A percentile compares a stretch with the other conserved stretches of the same genome.
These are phyloP conservation scores for Drusus annulatus DNA, from an alignment of 1,140 invertebrate species.

Conservation along the genomic window DNA sequence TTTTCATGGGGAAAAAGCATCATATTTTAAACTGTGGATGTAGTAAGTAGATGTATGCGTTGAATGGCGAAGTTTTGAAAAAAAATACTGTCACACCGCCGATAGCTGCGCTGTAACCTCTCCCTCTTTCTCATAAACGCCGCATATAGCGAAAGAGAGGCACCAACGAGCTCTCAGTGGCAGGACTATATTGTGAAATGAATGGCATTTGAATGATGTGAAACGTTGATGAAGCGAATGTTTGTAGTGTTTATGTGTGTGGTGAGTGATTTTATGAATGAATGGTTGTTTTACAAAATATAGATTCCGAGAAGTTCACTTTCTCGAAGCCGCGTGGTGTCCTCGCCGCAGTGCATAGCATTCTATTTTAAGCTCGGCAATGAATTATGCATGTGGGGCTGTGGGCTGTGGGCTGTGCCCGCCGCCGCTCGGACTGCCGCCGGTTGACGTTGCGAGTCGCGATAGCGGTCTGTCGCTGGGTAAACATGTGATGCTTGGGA, in stretches of 20 bases:
- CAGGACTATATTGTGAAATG: too few relatives aligned
- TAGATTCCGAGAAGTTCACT: conserved; percentile 4
- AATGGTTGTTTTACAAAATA: not conserved
- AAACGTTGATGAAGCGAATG: not conserved
- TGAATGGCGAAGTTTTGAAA: not conserved
- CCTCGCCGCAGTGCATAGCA: conserved; percentile 1
- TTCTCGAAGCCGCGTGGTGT: conserved; percentile 2
- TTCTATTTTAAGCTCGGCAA: conserved; percentile 31
- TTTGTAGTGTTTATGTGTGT: not conserved
- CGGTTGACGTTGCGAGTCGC: too few relatives aligned
- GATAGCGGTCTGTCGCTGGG: too few relatives aligned
- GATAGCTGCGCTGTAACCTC: too few relatives aligned
- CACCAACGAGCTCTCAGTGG: too few relatives aligned
- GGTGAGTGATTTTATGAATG: not conserved
- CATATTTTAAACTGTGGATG: too few relatives aligned
- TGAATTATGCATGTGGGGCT: conserved; percentile 5
- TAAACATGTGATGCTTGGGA: conserved; percentile 3
- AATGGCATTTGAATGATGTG: not conserved
- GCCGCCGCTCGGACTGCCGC: not conserved
- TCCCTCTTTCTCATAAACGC: too few relatives aligned
- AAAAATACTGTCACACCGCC: too few relatives aligned
- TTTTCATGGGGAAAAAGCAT: too few relatives aligned
- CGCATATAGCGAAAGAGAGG: too few relatives aligned
- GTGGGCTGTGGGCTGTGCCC: not conserved
- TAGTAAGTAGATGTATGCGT: not conserved